phyloP scores from a whole-genome alignment of 2,888 invertebrate genomes.

The Unio pictorum region DNA sequence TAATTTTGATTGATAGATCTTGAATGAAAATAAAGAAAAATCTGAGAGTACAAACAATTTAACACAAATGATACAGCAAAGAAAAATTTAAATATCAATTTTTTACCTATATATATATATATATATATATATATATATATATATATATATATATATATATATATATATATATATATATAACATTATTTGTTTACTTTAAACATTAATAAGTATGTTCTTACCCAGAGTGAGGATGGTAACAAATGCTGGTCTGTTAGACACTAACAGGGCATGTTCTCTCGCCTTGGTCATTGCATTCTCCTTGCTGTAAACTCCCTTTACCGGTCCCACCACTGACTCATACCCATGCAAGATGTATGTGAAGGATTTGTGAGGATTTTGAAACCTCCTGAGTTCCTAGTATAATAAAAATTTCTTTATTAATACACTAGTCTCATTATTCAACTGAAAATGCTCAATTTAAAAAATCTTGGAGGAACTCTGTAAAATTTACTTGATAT shows the following conservation, averaged over 20 bases:
- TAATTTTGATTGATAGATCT: too few relatives aligned
- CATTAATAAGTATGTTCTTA: slow-evolving; percentile 47
- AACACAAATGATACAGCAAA: too few relatives aligned
- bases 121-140: too few relatives aligned
- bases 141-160: too few relatives aligned
- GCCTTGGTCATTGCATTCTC: slow-evolving; percentile 76
- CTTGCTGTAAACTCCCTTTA: slow-evolving; percentile 82
- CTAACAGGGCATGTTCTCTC: slow-evolving; percentile 87
- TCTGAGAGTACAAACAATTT: too few relatives aligned
- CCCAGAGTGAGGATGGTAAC: slow-evolving; percentile 89
- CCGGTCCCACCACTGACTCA: slow-evolving; percentile 86
- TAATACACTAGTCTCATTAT: neutral
- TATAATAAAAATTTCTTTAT: slow-evolving; percentile 55
- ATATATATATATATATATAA: too few relatives aligned
- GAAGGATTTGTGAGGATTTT: slow-evolving; percentile 91
- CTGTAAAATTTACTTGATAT: too few relatives aligned
- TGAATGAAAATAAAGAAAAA: too few relatives aligned
- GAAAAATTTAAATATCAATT: too few relatives aligned
- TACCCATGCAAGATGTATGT: slow-evolving; percentile 91
- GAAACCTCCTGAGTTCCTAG: slow-evolving; percentile 88
- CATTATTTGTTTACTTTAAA: neutral
- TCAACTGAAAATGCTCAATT: neutral
- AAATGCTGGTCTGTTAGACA: slow-evolving; percentile 87
- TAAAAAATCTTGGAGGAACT: too few relatives aligned
- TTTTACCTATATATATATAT: too few relatives aligned